Conservation (phyloP, 2,888 invertebrate species). For the Erebia palarica region DNA sequence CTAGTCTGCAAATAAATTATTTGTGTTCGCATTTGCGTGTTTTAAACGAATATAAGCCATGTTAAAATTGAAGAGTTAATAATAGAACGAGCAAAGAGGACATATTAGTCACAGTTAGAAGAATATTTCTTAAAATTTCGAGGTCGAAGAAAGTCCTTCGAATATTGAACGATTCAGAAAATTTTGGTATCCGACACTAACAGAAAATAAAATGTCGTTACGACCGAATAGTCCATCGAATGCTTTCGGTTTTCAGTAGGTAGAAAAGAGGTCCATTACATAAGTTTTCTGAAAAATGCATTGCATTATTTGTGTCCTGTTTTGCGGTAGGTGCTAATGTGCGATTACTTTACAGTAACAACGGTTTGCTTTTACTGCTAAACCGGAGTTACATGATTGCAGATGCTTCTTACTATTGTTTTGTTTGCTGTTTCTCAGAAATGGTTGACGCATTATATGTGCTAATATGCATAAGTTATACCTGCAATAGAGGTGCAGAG, state of each 20-base stretch:
- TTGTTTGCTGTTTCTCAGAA: slow-evolving; percentile 20
- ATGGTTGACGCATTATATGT: background rate
- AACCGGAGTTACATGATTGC: slow-evolving; percentile 34
- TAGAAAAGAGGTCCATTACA: background rate
- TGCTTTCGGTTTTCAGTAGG: background rate
- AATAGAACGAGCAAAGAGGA: no score
- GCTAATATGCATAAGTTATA: background rate
- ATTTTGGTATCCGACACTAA: no score
- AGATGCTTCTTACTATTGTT: slow-evolving; percentile 30
- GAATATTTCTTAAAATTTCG: no score
- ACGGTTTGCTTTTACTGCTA: slow-evolving; percentile 39
- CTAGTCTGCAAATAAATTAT: no score
- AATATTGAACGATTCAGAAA: no score
- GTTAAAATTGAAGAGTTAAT: no score
- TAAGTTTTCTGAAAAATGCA: background rate
- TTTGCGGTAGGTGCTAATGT: background rate
- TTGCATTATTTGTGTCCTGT: background rate
- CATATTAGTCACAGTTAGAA: no score
- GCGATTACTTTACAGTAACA: background rate
- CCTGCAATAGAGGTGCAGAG: background rate
- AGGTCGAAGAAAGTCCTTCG: no score
- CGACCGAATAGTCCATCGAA: no score
- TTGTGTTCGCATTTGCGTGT: no score
- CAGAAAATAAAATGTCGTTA: no score
- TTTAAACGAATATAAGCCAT: no score